Percentiles rank a stretch among this genome's conserved stretches.
Evolutionary conservation across 2,797 vertebrate genomes (phyloP).

Genomic region (Enteromius fasciolatus): DNA sequence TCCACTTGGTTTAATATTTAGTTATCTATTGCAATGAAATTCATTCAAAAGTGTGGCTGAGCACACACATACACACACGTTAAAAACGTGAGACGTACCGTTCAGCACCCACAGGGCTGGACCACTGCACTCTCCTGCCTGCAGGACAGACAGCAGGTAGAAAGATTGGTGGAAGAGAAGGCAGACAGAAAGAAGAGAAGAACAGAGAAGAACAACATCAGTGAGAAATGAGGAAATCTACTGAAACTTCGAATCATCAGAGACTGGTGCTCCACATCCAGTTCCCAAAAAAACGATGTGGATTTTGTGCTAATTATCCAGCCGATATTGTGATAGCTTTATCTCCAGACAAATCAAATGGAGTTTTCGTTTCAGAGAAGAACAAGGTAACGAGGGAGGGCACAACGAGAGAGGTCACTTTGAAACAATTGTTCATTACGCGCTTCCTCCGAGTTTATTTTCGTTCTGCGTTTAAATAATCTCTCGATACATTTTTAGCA

Average conservation of each 20-base stretch:
- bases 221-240: constrained; percentile 45
- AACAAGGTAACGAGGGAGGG: constrained; percentile 41
- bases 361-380: constrained; percentile 42
- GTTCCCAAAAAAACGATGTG: constrained; percentile 53
- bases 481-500: constrained; percentile 69
- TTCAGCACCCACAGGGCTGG: constrained; percentile 71
- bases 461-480: constrained; percentile 64
- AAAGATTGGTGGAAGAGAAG: constrained; percentile 2
- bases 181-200: constrained; percentile 14
- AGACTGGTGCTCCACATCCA: constrained; percentile 62
- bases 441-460: constrained; percentile 58
- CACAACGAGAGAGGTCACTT: constrained; percentile 64
- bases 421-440: constrained; percentile 71
- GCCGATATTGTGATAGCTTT: constrained; percentile 55
- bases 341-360: constrained; percentile 60
- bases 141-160: constrained; percentile 51
- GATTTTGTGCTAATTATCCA: constrained; percentile 60
- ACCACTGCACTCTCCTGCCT: constrained; percentile 70
- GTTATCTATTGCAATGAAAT: neutral
- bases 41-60: neutral
- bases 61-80: neutral
- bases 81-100: constrained; percentile 57
- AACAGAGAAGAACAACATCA: constrained; percentile 33
- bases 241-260: constrained; percentile 49
- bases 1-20: constrained; percentile 10